Conservation (phyloP, 2,113 vertebrate genomes). For the Astur gentilis region DNA sequence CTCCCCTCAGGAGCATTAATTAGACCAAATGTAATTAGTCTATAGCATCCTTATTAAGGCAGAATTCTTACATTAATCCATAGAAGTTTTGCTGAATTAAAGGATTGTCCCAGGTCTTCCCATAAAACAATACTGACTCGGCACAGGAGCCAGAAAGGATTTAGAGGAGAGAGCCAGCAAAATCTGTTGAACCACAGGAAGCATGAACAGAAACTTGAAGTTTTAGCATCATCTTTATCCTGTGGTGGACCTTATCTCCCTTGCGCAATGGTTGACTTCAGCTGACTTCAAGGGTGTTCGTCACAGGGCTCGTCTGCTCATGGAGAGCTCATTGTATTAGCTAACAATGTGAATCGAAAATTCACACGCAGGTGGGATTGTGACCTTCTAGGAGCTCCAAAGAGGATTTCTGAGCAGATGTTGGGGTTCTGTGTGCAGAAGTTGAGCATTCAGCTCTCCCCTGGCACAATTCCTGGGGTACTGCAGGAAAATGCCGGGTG, state of each 20-base stretch:
- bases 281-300: neutral
- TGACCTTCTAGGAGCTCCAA: neutral
- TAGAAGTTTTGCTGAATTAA: neutral
- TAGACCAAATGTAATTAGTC: constrained; percentile 8
- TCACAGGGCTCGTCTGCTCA: neutral
- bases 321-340: neutral
- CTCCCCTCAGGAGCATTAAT: neutral
- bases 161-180: neutral
- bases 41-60: neutral
- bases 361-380: neutral
- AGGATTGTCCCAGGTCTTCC: neutral
- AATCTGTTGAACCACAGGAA: neutral
- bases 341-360: neutral
- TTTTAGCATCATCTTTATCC: neutral
- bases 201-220: neutral
- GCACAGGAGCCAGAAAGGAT: neutral
- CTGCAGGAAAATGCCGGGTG: neutral
- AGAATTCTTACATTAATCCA: constrained; percentile 7
- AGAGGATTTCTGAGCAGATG: neutral
- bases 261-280: neutral
- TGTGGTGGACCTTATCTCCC: neutral
- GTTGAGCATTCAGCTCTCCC: neutral
- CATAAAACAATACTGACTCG: neutral
- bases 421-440: neutral
- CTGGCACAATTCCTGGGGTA: neutral